Percentiles rank a stretch among this genome's conserved stretches.
Conservation (phyloP, 2,113 vertebrate species). For the Crypturellus undulatus region DNA sequence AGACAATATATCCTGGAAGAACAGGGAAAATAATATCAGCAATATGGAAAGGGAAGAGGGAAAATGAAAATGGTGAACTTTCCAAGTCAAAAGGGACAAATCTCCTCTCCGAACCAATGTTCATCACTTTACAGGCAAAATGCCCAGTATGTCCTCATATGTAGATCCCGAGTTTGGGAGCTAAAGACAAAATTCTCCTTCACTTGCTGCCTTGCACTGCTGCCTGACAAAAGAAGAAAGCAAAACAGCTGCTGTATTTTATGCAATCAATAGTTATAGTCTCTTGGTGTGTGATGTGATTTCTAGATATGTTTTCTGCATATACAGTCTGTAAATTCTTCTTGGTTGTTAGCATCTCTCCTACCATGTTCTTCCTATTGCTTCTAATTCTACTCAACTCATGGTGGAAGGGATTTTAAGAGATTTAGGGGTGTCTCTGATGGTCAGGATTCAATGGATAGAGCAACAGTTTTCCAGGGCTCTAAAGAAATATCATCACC, state of each 20-base stretch:
- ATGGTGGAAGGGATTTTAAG: background rate
- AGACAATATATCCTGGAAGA: background rate
- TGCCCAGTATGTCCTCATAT: background rate
- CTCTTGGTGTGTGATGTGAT: rapidly evolving
- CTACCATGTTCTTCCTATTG: background rate
- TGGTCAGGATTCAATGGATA: rapidly evolving
- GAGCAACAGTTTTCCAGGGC: background rate
- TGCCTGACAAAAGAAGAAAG: background rate
- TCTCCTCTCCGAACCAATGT: background rate
- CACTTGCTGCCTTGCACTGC: background rate
- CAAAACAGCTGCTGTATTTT: background rate
- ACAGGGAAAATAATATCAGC: background rate
- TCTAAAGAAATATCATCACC: background rate
- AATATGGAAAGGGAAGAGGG: background rate
- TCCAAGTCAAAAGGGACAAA: background rate
- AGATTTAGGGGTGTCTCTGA: background rate
- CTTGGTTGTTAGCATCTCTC: background rate
- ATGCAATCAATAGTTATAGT: background rate
- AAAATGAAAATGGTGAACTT: background rate
- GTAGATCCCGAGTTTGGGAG: background rate
- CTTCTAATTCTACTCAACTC: background rate
- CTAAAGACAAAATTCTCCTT: background rate
- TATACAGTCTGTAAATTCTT: background rate
- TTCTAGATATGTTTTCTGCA: background rate
- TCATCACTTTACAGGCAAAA: background rate